Evolutionary conservation across 2,888 invertebrate species (phyloP), one percentile per base, ranked within the genome.

Genomic region (Acrocera orbiculus): DNA sequence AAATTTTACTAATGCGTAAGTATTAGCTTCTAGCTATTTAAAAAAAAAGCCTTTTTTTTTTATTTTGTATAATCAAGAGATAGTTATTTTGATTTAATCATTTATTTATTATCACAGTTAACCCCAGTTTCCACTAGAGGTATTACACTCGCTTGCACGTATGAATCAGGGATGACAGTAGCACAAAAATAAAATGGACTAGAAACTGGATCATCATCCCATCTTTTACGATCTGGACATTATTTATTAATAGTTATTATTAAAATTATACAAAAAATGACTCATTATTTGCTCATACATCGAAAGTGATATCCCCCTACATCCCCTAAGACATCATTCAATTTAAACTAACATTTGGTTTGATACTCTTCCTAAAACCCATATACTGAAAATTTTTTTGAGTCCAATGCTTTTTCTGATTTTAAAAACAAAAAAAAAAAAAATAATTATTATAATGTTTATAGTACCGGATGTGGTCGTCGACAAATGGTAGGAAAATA

Each of bases 401-500:
- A n/a, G n/a, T n/a, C n/a, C n/a, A n/a, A n/a, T n/a, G n/a, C n/a
- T n/a, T n/a, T n/a, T n/a, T n/a, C n/a, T n/a, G n/a, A n/a, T n/a
- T 19, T 5, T 5, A 22, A 22, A 22, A 22, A 2, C 22, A 22
- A 22, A 9, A 22, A 22, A 22, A 4, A 22, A 22, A 22, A 2
- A 22, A 22, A 22, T 4, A 22, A 22, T 3, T 2, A 22, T 10
- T 7, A 9, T 3, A 22, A 22, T 7, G 7, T 19, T 19, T 19
- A 19, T 73, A 76, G 76, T 66, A 69, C 70, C 71, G 65, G 76
- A 76, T 58, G 64, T 61, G 63, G 74, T 76, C 64, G 56, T 70
- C 65, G 69, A 71, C 68, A 74, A 69, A 67, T 75, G 73, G 74
- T 51, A 51, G 44, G 38, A 37, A 19, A 26, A n/a, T n/a, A n/a